Base-by-base conservation (phyloP, 2,888 invertebrate species). In the Nomada hirtipes region DNA sequence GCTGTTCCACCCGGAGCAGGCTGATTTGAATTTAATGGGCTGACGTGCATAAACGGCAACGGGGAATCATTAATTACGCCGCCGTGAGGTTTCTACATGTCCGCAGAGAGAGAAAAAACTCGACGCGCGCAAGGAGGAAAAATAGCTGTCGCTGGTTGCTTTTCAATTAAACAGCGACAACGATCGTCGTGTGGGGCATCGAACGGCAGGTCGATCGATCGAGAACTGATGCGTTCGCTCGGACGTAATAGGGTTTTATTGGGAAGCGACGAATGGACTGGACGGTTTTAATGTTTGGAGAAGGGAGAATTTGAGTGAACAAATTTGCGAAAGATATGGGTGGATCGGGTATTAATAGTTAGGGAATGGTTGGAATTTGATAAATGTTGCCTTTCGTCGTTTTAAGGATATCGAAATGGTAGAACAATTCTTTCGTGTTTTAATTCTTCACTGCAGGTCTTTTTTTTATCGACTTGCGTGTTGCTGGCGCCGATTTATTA, bases 11-110 rank as follows among this genome's bases (percentile, higher is more conserved):
- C 36, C 23, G 78, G 78, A 4, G 29, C 65, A 20, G 82, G 79
- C 79, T 79, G 75, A 83, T 83, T 79, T 84, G 79, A 79, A 82
- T 82, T 79, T 83, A 82, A 82, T 83, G 68, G 82, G 53, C 72
- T 36, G 65, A 57, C 64, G 63, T 69, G 57, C 82, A 74, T 68
- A 75, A 68, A 57, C 64, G 59, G 64, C 63, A 71, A 77, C 47
- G 44, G 23, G 75, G 67, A 68, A 71, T 77, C 77, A 75, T 82
- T 83, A 83, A 83, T 82, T 82, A 83, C 82, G 47, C 50, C n/a
- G 53, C 67, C 50, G 36, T 15, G 57, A 42, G 76, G 71, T 77
- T 59, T 80, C 71, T 72, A 29, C 60, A 2, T 64, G 61, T 13
- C 29, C 18, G 52, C 0, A 0, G 42, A 36, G 7, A 36, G 36